Evolutionary conservation across 2,888 invertebrate species (phyloP).

Genomic region (Spicauda simplicius): DNA sequence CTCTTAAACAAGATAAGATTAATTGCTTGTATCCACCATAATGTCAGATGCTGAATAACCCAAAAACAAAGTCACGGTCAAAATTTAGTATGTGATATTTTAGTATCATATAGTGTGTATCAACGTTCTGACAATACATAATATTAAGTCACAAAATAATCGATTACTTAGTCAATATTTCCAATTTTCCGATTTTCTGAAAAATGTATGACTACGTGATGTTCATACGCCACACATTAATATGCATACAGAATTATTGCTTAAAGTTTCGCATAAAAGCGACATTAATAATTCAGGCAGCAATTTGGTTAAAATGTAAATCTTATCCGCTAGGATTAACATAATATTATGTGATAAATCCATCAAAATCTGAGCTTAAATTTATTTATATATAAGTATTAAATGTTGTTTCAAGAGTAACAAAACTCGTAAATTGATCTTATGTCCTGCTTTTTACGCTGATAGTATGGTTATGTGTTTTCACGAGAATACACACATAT

Average conservation of each 20-base stretch:
- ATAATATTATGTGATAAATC: no score
- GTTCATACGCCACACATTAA: conserved; percentile 15
- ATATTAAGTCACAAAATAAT: neutral
- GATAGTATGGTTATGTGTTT: no score
- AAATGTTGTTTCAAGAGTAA: no score
- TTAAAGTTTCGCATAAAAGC: conserved; percentile 28
- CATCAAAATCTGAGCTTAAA: no score
- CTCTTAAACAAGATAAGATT: no score
- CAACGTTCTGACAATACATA: neutral
- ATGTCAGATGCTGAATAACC: no score
- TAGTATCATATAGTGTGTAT: neutral
- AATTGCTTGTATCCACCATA: no score
- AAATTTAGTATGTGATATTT: no score
- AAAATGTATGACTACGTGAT: neutral
- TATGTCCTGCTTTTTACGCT: no score
- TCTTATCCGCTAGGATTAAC: conserved; percentile 14
- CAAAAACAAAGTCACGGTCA: neutral
- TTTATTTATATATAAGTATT: no score
- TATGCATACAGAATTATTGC: conserved; percentile 24
- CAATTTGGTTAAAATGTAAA: conserved; percentile 24
- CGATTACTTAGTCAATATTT: neutral
- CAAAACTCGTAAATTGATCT: no score
- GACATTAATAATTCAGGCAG: conserved; percentile 23
- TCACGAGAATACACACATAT: no score
- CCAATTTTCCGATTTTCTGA: neutral